Evolutionary conservation across 2,113 vertebrate genomes (phyloP).

Genomic region (Herpetotheres cachinnans): DNA sequence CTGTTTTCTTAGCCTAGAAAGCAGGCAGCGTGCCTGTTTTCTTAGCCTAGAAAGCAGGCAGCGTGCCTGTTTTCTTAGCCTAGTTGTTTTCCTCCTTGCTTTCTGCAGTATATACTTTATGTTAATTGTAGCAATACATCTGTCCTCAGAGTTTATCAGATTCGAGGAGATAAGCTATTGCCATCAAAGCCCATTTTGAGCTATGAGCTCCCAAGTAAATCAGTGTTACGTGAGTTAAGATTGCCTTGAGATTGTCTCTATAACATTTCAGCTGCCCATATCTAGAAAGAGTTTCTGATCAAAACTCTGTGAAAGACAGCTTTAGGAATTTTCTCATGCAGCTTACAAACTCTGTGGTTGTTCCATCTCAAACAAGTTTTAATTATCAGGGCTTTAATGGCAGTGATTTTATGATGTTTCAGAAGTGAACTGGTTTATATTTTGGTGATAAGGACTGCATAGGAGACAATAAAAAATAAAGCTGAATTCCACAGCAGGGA

Average conservation of each 20-base stretch:
- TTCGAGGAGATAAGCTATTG: slow-evolving; percentile 29
- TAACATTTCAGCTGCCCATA: slow-evolving; percentile 31
- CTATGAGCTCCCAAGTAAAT: slow-evolving; percentile 29
- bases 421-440: slow-evolving; percentile 1
- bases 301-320: background rate
- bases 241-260: slow-evolving; percentile 43
- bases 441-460: background rate
- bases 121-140: slow-evolving; percentile 61
- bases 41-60: background rate
- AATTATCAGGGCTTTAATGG: slow-evolving; percentile 24
- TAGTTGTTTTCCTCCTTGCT: background rate
- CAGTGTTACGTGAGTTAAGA: slow-evolving; percentile 45
- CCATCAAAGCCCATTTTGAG: slow-evolving; percentile 49
- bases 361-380: background rate
- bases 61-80: background rate
- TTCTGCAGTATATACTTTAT: slow-evolving; percentile 30
- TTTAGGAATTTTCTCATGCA: slow-evolving; percentile 9
- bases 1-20: background rate
- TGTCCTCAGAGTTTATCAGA: slow-evolving; percentile 66
- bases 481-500: background rate
- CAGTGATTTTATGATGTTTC: background rate
- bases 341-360: background rate
- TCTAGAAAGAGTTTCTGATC: slow-evolving; percentile 36
- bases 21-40: no score
- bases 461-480: background rate